Evolutionary conservation across 2,888 invertebrate genomes (phyloP), one percentile per base, ranked within the genome.

Genomic region (Piscicola geometra): DNA sequence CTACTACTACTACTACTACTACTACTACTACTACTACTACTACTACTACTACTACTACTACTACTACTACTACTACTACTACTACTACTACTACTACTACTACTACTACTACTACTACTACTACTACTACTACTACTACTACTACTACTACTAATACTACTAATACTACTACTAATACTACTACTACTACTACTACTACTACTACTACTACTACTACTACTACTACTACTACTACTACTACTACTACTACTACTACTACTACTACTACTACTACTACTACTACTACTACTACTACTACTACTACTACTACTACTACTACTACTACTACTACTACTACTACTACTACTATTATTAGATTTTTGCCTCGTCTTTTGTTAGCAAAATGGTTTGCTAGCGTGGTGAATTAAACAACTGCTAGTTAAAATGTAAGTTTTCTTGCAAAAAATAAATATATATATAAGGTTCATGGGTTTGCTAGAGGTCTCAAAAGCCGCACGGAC

Each of bases 1-100:
- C 64, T 28, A 64, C 64, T 64, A 64, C 64, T 64, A 64, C 64
- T 64, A 64, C 64, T 64, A 64, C 64, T 64, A 64, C 64, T 64
- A 64, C 64, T 64, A 64, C 64, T 64, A 64, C 64, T 64, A 64
- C 64, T 64, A 64, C 64, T 64, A 64, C 64, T 64, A 64, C 64
- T 64, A 64, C 64, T 64, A 64, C 64, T 64, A 64, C 64, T 64
- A 64, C 64, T 64, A 64, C 64, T 64, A 64, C 64, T 64, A 64
- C 64, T 64, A 64, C 64, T 64, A 64, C 64, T 64, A 64, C 64
- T 64, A 64, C 64, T 64, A 64, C 64, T 64, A 64, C 64, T 64
- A 64, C 64, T 64, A 64, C 64, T 64, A 64, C 64, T 64, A 64
- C 64, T 64, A 64, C 64, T 64, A 64, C 64, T 64, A 64, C 64